Conservation (phyloP, 2,888 invertebrate species). For the Amblyteles armatorius region DNA sequence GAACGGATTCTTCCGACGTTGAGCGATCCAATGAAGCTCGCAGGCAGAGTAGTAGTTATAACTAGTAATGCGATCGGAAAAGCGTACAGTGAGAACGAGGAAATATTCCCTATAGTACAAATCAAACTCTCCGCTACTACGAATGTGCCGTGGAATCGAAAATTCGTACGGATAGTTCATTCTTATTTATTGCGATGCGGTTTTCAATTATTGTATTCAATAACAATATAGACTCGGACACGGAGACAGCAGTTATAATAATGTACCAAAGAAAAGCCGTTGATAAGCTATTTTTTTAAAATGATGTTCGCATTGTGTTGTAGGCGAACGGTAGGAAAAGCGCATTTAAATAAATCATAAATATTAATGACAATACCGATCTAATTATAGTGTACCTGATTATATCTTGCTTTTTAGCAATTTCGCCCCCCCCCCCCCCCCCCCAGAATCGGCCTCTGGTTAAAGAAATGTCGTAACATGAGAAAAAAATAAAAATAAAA, state of each 20-base stretch:
- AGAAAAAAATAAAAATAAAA: not conserved
- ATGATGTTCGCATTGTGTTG: not conserved
- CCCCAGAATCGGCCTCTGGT: not conserved
- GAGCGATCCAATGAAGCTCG: conserved; percentile 3
- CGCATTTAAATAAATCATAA: conserved; percentile 19
- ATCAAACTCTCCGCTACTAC: conserved; percentile 39
- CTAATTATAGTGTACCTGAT: conserved; percentile 64
- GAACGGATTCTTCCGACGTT: conserved; percentile 36
- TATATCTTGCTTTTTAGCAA: conserved; percentile 42
- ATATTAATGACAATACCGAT: conserved; percentile 50
- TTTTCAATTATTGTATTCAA: not conserved
- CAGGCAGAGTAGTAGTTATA: not conserved
- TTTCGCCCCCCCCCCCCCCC: conserved; percentile 32
- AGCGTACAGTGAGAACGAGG: conserved; percentile 7
- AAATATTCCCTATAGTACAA: conserved; percentile 39
- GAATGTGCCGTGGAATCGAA: not conserved
- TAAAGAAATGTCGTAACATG: not conserved
- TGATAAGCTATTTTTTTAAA: not conserved
- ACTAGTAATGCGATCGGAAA: not conserved
- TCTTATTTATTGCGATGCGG: conserved; percentile 13
- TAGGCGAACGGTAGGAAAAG: not conserved
- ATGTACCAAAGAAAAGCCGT: not conserved
- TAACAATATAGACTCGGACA: not conserved
- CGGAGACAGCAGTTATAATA: not conserved
- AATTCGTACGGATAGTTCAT: conserved; percentile 35